Percentiles rank a stretch among this genome's conserved stretches.
phyloP scores from a whole-genome alignment of 2,888 invertebrate species.

The Busseola fusca region DNA sequence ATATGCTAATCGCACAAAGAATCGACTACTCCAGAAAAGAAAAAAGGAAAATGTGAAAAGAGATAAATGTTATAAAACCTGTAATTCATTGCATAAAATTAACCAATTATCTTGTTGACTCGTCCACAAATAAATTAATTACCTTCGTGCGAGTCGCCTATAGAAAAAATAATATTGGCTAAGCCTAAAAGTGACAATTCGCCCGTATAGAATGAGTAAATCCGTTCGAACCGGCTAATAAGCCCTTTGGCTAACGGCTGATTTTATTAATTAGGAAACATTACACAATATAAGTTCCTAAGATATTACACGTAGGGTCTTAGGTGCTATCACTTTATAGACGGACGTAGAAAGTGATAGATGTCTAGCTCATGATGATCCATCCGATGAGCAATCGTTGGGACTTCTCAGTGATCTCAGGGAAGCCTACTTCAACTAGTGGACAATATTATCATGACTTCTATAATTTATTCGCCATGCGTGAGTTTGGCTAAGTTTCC shows the following conservation, averaged over 20 bases:
- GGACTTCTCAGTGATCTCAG: not conserved
- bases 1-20: not conserved
- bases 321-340: not conserved
- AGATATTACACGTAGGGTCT: not conserved
- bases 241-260: not conserved
- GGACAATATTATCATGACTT: not conserved
- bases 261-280: not conserved
- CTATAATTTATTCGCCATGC: not conserved
- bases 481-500: not conserved
- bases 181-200: not conserved
- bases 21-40: not conserved
- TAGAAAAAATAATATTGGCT: too few species aligned
- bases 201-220: not conserved
- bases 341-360: not conserved
- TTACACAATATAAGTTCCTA: not conserved
- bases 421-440: not conserved
- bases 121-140: too few species aligned
- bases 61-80: not conserved
- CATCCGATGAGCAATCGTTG: not conserved
- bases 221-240: not conserved
- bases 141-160: too few species aligned
- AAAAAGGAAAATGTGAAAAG: not conserved
- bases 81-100: not conserved
- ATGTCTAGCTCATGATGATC: not conserved
- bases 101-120: too few species aligned